phyloP scores from a whole-genome alignment of 2,797 vertebrate species.

The Danio kyathit region DNA sequence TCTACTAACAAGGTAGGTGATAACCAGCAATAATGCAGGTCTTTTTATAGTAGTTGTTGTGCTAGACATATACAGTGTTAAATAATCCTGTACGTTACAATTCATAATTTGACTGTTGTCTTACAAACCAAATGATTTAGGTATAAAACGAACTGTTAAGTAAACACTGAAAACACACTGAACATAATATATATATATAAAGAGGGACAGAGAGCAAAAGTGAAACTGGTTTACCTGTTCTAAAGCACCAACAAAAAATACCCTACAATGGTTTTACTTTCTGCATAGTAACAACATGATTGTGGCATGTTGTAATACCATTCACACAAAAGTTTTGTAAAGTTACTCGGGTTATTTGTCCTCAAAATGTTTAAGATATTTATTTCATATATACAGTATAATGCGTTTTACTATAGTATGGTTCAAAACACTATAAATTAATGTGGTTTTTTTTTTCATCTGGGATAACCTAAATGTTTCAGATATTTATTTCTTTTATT shows the following conservation, averaged over 20 bases:
- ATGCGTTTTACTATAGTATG: no score
- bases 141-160: background rate
- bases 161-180: background rate
- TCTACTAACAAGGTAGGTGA: background rate
- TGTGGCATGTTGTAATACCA: background rate
- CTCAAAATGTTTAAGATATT: background rate
- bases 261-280: background rate
- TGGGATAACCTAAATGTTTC: no score
- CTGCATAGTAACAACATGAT: background rate
- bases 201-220: slow-evolving; percentile 41
- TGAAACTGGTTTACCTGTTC: slow-evolving; percentile 31
- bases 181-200: background rate
- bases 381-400: no score
- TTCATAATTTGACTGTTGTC: no score
- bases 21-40: background rate
- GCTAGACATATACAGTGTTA: background rate
- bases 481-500: no score
- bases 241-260: background rate
- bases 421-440: no score
- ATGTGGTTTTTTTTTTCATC: no score
- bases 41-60: no score
- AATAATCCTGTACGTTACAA: background rate
- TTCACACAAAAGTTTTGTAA: background rate
- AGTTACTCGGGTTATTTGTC: background rate
- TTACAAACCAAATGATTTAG: background rate